Evolutionary conservation across 92 coral and sea anemone genomes (phyloP), one percentile per base, ranked within the genome.

Genomic region (Umimayanthus chanpuru): DNA sequence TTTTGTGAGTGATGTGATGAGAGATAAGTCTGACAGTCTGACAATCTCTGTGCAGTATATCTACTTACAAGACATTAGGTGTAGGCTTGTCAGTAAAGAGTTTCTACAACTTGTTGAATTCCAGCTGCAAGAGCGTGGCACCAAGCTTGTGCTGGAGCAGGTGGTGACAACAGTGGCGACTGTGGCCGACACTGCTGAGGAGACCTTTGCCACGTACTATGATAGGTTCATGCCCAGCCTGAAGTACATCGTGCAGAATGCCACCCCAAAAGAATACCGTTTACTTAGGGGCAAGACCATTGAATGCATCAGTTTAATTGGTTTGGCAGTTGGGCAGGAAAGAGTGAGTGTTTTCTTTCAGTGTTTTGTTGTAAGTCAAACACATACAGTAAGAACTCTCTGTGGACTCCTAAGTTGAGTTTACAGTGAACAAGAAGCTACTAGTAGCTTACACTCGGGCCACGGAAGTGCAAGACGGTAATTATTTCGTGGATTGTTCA

Each of bases 131-230:
- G 94, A 95, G 29, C 98, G 96, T n/a, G 99, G 99, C 5, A 93
- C 94, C 47, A 97, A 95, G 75, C 89, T 97, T 43, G 99, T 97
- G 20, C 89, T 97, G 68, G 99, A 97, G 82, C 99, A 97, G 71
- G 96, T 95, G 21, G 98, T 97, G 25, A 97, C 99, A 40, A 97
- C 99, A 47, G 87, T 97, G 18, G 99, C 99, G 9, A 97, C 99
- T 53, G 99, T 97, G 7, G 99, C 99, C 16, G 98, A 97, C 91
- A 97, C 99, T 15, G 99, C 96, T 25, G 99, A 97, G 73, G 99
- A 97, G 92, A 94, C 91, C 29, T 97, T 97, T 90, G 93, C 95
- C 3, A 89, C 88, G 14, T 94, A 93, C 79, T 97, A 97, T 83
- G 99, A 97, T 81, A 94, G 99, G 40, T 97, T 97, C 79, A 97